Percentiles rank a stretch among this genome's conserved stretches.
These are phyloP conservation scores for Platycheirus rosarum DNA, from an alignment of 2,888 invertebrate species.

Conservation along the genomic window DNA sequence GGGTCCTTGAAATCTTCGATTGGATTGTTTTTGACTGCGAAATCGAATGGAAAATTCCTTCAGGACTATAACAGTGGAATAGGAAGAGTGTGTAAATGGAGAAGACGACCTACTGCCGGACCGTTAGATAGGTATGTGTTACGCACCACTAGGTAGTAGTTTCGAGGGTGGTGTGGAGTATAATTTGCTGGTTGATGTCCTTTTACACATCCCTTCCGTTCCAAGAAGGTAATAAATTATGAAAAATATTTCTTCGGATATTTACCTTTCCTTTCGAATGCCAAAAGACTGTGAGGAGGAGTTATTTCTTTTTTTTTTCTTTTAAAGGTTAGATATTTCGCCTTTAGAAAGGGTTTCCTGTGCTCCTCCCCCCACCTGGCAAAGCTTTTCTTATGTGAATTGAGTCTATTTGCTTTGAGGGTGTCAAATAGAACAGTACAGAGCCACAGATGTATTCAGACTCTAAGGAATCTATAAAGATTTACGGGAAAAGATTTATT, in stretches of 20 bases:
- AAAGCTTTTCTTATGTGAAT: conserved; percentile 2
- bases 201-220: conserved; percentile 9
- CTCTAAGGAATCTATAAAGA: conserved; percentile 15
- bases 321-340: conserved; percentile 25
- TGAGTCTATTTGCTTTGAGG: conserved; percentile 63
- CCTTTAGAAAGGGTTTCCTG: background rate
- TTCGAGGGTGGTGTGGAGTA: conserved; percentile 27
- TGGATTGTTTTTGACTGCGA: conserved; percentile 59
- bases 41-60: conserved; percentile 55
- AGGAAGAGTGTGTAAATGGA: background rate
- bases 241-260: conserved; percentile 70
- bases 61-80: background rate
- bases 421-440: conserved; percentile 52
- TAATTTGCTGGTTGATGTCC: conserved; percentile 58
- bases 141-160: conserved; percentile 59
- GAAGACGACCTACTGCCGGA: background rate
- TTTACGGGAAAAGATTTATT: conserved; percentile 58
- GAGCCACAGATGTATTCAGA: conserved; percentile 46
- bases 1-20: conserved; percentile 57
- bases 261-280: conserved; percentile 37
- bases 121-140: conserved; percentile 15
- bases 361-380: background rate
- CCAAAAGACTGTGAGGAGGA: conserved; percentile 14
- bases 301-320: conserved; percentile 7
- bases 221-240: conserved; percentile 63